Conservation (phyloP, 1,140 invertebrate species). For the Brachionus manjavacas region DNA sequence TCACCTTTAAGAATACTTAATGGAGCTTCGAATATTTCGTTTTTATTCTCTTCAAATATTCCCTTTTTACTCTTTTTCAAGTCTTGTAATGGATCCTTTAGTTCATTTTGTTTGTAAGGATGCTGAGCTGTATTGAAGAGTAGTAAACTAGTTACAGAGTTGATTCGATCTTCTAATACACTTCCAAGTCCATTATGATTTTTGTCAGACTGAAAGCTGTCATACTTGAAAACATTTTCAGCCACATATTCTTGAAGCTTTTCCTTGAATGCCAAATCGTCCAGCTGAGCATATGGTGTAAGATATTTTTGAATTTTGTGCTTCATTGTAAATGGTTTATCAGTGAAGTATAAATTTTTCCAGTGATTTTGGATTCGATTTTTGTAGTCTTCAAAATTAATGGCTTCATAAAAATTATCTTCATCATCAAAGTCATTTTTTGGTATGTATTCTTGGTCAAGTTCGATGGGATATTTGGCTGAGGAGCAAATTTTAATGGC, state of each 20-base stretch:
- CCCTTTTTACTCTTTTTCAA: slow-evolving; percentile 24
- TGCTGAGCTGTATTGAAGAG: slow-evolving; percentile 37
- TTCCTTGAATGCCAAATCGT: slow-evolving; percentile 36
- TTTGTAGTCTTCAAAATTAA: slow-evolving; percentile 7
- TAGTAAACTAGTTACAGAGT: slow-evolving; percentile 16
- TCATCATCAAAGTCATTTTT: not conserved
- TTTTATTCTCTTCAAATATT: slow-evolving; percentile 7
- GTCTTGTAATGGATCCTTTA: slow-evolving; percentile 21
- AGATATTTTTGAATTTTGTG: slow-evolving; percentile 39
- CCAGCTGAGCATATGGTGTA: slow-evolving; percentile 12
- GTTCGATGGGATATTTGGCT: slow-evolving; percentile 15
- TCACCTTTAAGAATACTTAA: slow-evolving; percentile 27
- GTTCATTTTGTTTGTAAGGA: slow-evolving; percentile 36
- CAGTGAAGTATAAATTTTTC: slow-evolving; percentile 22
- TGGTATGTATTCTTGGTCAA: not conserved
- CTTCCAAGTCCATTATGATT: not conserved
- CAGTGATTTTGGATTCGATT: not conserved
- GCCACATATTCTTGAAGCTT: slow-evolving; percentile 20
- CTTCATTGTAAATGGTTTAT: not conserved
- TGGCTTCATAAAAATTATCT: slow-evolving; percentile 28
- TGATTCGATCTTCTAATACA: slow-evolving; percentile 15
- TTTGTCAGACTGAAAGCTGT: not conserved
- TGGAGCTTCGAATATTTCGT: slow-evolving; percentile 15
- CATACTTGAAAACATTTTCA: slow-evolving; percentile 14
- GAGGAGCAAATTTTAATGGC: slow-evolving; percentile 24